These are phyloP conservation scores for Actinernus sp. DNA, from an alignment of 92 coral and sea anemone genomes.

Conservation along the genomic window DNA sequence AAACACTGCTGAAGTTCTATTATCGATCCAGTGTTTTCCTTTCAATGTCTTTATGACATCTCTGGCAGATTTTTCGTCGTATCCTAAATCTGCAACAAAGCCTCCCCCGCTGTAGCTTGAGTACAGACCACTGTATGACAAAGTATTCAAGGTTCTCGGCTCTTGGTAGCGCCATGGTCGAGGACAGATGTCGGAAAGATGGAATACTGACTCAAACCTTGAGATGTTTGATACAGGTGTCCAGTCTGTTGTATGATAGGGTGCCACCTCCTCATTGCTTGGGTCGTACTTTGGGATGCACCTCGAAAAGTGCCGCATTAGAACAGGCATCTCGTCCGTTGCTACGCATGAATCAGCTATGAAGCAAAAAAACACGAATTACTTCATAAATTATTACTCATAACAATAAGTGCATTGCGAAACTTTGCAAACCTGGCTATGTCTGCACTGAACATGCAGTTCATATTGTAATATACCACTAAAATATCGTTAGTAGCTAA, in stretches of 20 bases:
- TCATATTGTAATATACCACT: no score
- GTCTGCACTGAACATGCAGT: no score
- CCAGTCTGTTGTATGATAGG: constrained; percentile 67
- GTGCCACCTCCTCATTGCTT: constrained; percentile 24
- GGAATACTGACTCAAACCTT: constrained; percentile 2
- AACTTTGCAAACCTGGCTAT: no score
- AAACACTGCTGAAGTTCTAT: constrained; percentile 76
- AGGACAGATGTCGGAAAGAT: constrained; percentile 52
- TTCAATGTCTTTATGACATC: constrained; percentile 41
- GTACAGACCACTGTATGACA: constrained; percentile 34
- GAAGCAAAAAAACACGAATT: not conserved
- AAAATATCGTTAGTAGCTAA: no score
- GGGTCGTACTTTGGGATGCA: constrained; percentile 57
- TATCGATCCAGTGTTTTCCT: constrained; percentile 75
- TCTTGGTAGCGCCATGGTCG: constrained; percentile 76
- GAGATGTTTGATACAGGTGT: constrained; percentile 29
- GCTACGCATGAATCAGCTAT: constrained; percentile 6
- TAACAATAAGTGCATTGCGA: no score
- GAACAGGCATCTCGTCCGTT: not conserved
- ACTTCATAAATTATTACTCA: no score
- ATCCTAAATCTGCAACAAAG: constrained; percentile 86
- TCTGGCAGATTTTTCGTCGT: constrained; percentile 62
- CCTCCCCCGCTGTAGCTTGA: constrained; percentile 75
- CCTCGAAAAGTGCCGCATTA: constrained; percentile 20
- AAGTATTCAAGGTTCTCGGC: constrained; percentile 29